Evolutionary conservation across 2,113 vertebrate species (phyloP).

Genomic region (Etheostoma cragini): DNA sequence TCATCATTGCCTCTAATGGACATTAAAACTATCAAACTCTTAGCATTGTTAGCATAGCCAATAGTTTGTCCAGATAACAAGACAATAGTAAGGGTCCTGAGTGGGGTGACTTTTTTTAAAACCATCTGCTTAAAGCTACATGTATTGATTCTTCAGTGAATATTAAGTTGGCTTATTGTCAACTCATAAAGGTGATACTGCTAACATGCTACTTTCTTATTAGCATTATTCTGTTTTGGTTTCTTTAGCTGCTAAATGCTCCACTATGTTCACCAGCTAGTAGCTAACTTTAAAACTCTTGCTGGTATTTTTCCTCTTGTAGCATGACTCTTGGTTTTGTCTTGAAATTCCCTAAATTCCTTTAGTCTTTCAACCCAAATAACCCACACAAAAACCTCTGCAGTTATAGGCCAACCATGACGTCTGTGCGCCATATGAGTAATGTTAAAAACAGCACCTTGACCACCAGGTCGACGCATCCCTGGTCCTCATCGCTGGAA

Average conservation of each 20-base stretch:
- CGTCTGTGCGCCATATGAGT: background rate
- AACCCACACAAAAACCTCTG: background rate
- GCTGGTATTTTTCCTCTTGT: background rate
- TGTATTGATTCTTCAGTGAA: background rate
- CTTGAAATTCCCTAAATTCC: too few relatives aligned
- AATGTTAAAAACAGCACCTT: conserved; percentile 81
- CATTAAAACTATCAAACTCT: background rate
- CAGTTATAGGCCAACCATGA: background rate
- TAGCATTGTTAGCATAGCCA: background rate
- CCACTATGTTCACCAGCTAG: background rate
- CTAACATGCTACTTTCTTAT: background rate
- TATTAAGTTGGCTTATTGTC: background rate
- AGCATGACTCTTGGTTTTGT: background rate
- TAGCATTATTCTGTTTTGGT: background rate
- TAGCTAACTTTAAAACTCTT: too few relatives aligned
- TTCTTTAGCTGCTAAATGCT: background rate
- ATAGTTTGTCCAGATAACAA: background rate
- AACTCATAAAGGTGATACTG: background rate
- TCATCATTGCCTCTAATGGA: background rate
- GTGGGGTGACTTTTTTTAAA: background rate
- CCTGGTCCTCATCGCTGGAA: conserved; percentile 90
- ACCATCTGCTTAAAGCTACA: background rate
- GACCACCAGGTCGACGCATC: conserved; percentile 91
- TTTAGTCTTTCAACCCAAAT: too few relatives aligned
- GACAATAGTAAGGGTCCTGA: background rate